These are phyloP conservation scores for Ferdinandea cuprea DNA, from an alignment of 2,888 invertebrate genomes.

Conservation along the genomic window DNA sequence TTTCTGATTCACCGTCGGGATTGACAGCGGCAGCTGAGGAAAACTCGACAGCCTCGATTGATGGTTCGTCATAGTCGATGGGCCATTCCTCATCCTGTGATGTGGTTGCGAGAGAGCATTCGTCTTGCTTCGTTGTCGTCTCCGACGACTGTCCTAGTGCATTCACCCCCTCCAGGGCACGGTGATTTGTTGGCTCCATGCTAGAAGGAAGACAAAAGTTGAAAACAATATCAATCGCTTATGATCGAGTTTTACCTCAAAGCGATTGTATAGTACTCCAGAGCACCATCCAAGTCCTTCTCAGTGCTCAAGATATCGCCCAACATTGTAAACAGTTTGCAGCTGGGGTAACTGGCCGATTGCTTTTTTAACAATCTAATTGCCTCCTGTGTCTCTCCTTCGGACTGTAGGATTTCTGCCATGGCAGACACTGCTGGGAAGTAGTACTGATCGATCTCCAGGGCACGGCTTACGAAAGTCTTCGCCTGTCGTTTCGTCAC, in stretches of 20 bases:
- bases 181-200: slow-evolving; percentile 80
- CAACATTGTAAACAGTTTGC: slow-evolving; percentile 80
- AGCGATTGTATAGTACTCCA: slow-evolving; percentile 81
- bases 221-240: background rate
- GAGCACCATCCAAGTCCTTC: slow-evolving; percentile 80
- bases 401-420: slow-evolving; percentile 88
- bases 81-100: slow-evolving; percentile 80
- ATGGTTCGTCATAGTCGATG: slow-evolving; percentile 80
- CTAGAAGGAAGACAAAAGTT: slow-evolving; percentile 74
- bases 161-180: slow-evolving; percentile 80
- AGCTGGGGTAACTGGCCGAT: slow-evolving; percentile 82
- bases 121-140: slow-evolving; percentile 73
- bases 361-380: slow-evolving; percentile 88
- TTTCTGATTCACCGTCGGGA: slow-evolving; percentile 84
- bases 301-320: slow-evolving; percentile 80
- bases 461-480: slow-evolving; percentile 88
- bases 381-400: slow-evolving; percentile 87
- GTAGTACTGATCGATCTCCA: slow-evolving; percentile 88
- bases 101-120: slow-evolving; percentile 76
- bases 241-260: slow-evolving; percentile 76
- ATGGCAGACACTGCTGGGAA: slow-evolving; percentile 89
- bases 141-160: slow-evolving; percentile 79
- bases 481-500: slow-evolving; percentile 85
- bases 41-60: slow-evolving; percentile 80
- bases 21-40: slow-evolving; percentile 81